Evolutionary conservation across 2,797 vertebrate genomes (phyloP).

Genomic region (Cossypha polioptera): DNA sequence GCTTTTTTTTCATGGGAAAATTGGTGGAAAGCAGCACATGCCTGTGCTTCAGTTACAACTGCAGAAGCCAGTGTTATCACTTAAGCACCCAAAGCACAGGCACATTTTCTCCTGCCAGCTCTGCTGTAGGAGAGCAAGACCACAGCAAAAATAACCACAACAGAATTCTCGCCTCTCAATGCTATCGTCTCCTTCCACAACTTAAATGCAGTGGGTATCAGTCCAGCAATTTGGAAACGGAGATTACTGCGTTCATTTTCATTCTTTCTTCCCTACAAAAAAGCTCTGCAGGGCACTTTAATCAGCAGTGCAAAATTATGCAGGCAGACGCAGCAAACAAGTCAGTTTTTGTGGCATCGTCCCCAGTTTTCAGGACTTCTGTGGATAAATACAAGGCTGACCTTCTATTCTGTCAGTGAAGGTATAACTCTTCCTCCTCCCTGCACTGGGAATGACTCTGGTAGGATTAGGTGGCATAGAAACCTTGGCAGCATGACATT

Average conservation of each 20-base stretch:
- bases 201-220: background rate
- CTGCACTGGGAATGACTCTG: background rate
- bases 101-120: background rate
- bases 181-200: background rate
- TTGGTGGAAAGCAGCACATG: background rate
- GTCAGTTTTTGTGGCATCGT: background rate
- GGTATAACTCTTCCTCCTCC: background rate
- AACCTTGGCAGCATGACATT: conserved; percentile 21
- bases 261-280: background rate
- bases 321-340: background rate
- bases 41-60: background rate
- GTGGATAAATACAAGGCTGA: conserved; percentile 13
- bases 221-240: background rate
- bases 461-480: conserved; percentile 31
- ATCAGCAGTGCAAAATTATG: background rate
- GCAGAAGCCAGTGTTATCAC: background rate
- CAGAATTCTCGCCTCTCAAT: background rate
- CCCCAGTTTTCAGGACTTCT: background rate
- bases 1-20: background rate
- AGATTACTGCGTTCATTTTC: conserved; percentile 24
- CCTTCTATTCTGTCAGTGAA: conserved; percentile 1
- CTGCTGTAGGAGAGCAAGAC: background rate
- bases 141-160: background rate
- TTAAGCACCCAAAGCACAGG: background rate
- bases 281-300: background rate